A percentile compares a stretch with the other conserved stretches of the same genome.
phyloP scores from a whole-genome alignment of 1,140 invertebrate genomes.

The Ceratosolen fusciceps region DNA sequence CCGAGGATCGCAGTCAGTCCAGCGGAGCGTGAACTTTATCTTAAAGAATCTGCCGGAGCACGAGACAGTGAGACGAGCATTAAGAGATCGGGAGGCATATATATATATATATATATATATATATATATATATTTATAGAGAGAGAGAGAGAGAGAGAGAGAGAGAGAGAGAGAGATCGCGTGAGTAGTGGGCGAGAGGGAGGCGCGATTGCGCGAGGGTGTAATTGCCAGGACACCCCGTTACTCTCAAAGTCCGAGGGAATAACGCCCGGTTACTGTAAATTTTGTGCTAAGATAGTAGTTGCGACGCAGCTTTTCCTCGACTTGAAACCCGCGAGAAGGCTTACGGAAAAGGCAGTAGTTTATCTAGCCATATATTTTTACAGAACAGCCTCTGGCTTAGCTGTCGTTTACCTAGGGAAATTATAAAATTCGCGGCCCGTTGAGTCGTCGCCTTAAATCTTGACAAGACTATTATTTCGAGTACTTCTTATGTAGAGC shows the following conservation, averaged over 20 bases:
- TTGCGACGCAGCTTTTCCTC: background rate
- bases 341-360: conserved; percentile 1
- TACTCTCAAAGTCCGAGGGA: conserved; percentile 37
- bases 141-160: background rate
- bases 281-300: conserved; percentile 32
- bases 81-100: background rate
- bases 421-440: conserved; percentile 23
- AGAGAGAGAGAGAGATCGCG: conserved; percentile 3
- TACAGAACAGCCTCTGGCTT: background rate
- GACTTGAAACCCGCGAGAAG: background rate
- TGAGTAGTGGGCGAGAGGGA: conserved; percentile 5
- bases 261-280: conserved; percentile 41
- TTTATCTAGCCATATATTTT: background rate
- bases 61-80: background rate
- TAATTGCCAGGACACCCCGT: conserved; percentile 44
- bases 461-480: too few relatives aligned
- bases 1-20: background rate
- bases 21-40: conserved; percentile 40
- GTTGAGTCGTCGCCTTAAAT: background rate
- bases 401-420: background rate
- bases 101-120: background rate
- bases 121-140: background rate
- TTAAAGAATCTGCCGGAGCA: conserved; percentile 1
- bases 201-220: conserved; percentile 29
- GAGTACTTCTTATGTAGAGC: too few relatives aligned